Base-by-base conservation (phyloP, 2,113 vertebrate genomes). In the Arvicanthis niloticus region DNA sequence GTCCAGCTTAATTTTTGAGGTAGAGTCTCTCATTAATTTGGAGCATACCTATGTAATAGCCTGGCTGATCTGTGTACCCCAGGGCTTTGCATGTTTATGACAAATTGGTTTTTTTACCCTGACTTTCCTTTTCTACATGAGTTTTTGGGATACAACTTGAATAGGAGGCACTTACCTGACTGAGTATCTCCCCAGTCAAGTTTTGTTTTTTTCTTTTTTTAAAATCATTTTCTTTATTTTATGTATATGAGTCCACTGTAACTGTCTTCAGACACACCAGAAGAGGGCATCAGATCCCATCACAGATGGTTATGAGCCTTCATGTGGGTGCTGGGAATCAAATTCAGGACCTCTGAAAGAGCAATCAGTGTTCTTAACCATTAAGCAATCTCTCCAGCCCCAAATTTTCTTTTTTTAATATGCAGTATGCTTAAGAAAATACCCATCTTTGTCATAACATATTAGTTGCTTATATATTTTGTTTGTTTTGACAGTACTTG, bases 401-500 rank as follows among this genome's bases (percentile, higher is more conserved):
- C 13, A 1, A 70, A 40, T 34, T 26, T 9, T 56, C 48, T 17
- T 56, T 89, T 82, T 81, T 67, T 87, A 78, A 65, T 13, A 53
- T 68, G 88, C 51, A 70, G 0, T 68, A 58, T 72, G 19, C 40
- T 87, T 97, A 80, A 93, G 48, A 91, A 81, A 70, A 93, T 89
- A 90, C 16, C 60, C 31, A 80, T 94, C 37, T 88, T 68, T 91
- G 31, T 88, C 42, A 62, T 42, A 51, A 67, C 7, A 73, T 96
- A 16, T 42, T 31, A 81, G 40, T 58, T 48, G 70, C 17, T 96
- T 60, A 92, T 88, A 1, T 12, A 70, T 92, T 91, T 92, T 93
- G 56, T 29, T 96, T 56, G 76, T 92, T 97, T 97, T 91, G 31
- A 89, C 26, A 89, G 53, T 93, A 13, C 31, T n/a, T 85, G 96